A percentile compares a stretch with the other conserved stretches of the same genome.
These are phyloP conservation scores for Pantherophis guttatus DNA, from an alignment of 2,113 vertebrate species.

Conservation along the genomic window DNA sequence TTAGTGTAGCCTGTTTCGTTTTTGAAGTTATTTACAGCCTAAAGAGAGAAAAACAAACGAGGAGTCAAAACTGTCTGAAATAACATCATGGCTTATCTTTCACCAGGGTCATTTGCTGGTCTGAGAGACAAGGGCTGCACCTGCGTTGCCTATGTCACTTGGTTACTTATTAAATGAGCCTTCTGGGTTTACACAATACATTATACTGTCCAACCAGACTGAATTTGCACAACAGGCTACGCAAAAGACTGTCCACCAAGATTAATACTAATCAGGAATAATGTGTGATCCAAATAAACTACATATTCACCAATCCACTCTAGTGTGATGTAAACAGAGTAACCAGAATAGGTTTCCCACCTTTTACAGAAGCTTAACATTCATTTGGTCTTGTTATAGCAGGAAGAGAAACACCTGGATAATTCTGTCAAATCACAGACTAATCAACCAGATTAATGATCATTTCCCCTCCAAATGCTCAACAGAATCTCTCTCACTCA, in stretches of 20 bases:
- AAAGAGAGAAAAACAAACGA: background rate
- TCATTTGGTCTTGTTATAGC: background rate
- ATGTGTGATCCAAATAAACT: background rate
- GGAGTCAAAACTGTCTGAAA: fast-evolving
- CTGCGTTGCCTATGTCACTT: background rate
- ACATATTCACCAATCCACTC: background rate
- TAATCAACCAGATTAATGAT: background rate
- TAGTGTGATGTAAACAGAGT: background rate
- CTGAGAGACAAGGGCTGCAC: background rate
- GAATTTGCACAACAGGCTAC: background rate
- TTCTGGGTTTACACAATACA: background rate
- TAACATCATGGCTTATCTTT: background rate
- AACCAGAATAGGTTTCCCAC: background rate
- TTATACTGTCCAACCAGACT: background rate
- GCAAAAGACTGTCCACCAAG: background rate
- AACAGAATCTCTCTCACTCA: background rate
- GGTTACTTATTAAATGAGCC: background rate
- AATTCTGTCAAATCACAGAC: background rate
- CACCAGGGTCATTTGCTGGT: background rate
- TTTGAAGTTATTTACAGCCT: conserved; percentile 97
- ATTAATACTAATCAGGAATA: background rate
- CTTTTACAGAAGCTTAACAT: background rate
- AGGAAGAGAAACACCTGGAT: background rate
- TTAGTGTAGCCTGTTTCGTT: conserved; percentile 86
- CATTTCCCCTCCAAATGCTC: too few relatives aligned